Evolutionary conservation across 2,797 vertebrate species (phyloP), one percentile per base, ranked within the genome.

Genomic region (Syngnathus rostellatus): DNA sequence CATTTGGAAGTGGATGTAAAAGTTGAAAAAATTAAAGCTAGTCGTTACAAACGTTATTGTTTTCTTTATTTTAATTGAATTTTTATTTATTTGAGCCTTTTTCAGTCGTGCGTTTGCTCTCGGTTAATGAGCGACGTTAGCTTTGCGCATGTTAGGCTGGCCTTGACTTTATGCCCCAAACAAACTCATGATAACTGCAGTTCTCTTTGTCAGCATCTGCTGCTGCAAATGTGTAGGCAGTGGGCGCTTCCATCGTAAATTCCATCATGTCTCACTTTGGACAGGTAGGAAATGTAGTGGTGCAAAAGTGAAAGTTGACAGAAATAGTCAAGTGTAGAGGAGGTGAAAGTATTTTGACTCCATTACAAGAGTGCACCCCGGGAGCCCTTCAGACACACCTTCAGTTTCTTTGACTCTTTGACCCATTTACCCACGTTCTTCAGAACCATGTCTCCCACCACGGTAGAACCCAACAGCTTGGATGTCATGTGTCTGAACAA

Each of bases 401-500:
- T 76, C 73, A 70, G 69, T 71, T 51, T 59, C 66, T 71, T 74
- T 67, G 73, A 72, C 75, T 77, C 51, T 39, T 14, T 31, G 31
- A 31, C 71, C 66, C 48, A 25, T 68, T 75, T 70, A 66, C 63
- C 81, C 31, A 38, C 55, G 37, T 63, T 64, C 65, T 31, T 25
- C 6, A 72, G 72, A 70, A 53, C 41, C 54, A 74, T 74, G 70
- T 70, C 65, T 71, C 74, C 62, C 64, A 79, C 65, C 68, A 90
- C 91, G 89, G 87, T 87, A 66, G 90, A 91, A 57, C 85, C 85
- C 85, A 82, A 73, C 63, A 88, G 81, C 62, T 69, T 91, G 79
- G 89, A 91, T 70, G 84, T 89, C 3, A 88, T 87, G 88, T 89
- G 84, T 31, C 72, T 86, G 46, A 89, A 88, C 82, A 90, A 90